Evolutionary conservation across 2,113 vertebrate genomes (phyloP).

Genomic region (Chelonoidis abingdonii): DNA sequence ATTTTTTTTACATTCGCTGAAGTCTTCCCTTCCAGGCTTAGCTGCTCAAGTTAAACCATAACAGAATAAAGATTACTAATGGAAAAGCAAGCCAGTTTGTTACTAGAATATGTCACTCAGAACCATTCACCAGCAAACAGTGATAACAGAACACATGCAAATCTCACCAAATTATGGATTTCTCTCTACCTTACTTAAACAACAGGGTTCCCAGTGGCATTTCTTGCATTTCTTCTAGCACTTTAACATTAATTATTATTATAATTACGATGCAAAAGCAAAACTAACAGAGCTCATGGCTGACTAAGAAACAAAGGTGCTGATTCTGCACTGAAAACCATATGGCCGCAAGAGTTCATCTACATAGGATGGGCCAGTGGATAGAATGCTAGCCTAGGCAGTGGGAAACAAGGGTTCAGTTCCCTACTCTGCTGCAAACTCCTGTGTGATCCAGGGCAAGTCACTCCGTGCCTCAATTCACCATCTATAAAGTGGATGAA

Average conservation of each 20-base stretch:
- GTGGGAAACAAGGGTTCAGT: background rate
- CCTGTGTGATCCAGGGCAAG: background rate
- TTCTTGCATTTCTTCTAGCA: constrained; percentile 60
- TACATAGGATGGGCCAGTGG: background rate
- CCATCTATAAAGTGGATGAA: background rate
- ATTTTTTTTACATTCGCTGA: constrained; percentile 31
- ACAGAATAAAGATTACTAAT: constrained; percentile 52
- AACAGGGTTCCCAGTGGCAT: constrained; percentile 34
- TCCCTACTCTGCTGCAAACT: background rate
- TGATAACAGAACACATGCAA: constrained; percentile 67
- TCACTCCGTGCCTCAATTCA: background rate
- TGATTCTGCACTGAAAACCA: background rate
- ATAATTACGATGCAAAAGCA: constrained; percentile 40
- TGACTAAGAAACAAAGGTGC: background rate
- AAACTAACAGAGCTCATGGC: constrained; percentile 21
- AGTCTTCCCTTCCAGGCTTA: constrained; percentile 36
- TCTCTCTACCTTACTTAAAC: constrained; percentile 57
- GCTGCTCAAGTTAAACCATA: constrained; percentile 46
- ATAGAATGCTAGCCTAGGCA: background rate
- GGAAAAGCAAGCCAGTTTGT: constrained; percentile 56
- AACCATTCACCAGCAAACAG: constrained; percentile 55
- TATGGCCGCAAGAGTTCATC: background rate
- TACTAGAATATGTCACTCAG: constrained; percentile 70
- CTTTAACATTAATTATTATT: constrained; percentile 41
- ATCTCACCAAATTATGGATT: constrained; percentile 68